Evolutionary conservation across 2,113 vertebrate genomes (phyloP).

Genomic region (Aptenodytes patagonicus): DNA sequence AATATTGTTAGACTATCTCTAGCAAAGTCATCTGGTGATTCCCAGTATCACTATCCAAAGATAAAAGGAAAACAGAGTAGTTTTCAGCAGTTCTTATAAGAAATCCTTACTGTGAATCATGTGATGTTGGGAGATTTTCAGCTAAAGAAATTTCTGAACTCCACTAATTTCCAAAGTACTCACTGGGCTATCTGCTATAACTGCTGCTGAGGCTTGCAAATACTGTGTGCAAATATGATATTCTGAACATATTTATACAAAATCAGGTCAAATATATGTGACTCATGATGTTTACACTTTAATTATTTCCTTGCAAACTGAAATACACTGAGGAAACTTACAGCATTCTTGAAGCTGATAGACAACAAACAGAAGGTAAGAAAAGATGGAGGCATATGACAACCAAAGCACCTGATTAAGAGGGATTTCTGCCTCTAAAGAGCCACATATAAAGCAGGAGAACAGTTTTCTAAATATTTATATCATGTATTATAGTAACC

Average conservation of each 20-base stretch:
- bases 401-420: not conserved
- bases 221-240: not conserved
- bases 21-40: not conserved
- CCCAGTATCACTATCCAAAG: not conserved
- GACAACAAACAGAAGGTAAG: not conserved
- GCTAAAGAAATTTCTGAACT: not conserved
- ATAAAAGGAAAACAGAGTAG: not conserved
- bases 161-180: not conserved
- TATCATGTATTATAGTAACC: not conserved
- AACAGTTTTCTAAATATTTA: not conserved
- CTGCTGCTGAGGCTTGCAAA: not conserved
- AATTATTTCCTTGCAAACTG: not conserved
- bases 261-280: not conserved
- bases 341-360: not conserved
- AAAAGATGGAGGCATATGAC: not conserved
- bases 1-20: not conserved
- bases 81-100: not conserved
- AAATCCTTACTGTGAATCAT: not conserved
- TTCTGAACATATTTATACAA: not conserved
- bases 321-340: not conserved
- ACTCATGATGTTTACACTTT: not conserved
- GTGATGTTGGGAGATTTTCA: not conserved
- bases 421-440: not conserved
- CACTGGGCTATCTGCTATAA: not conserved
- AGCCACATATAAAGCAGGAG: not conserved